Conservation (phyloP, 2,888 invertebrate species). For the Cheilosia vulpina region DNA sequence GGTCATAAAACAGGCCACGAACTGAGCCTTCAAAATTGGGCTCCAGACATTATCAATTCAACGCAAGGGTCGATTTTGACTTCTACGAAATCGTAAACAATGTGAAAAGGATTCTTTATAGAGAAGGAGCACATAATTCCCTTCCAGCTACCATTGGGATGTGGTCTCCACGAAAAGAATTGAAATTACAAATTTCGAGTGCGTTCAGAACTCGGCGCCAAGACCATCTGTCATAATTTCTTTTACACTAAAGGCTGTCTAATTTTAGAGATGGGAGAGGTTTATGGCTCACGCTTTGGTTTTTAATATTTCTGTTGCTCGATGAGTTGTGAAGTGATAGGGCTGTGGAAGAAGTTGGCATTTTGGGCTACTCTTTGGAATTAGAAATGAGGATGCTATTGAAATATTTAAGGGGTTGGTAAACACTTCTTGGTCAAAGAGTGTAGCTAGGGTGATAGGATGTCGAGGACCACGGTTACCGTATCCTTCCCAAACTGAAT, state of each 20-base stretch:
- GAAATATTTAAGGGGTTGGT: too few species aligned
- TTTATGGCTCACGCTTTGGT: constrained; percentile 9
- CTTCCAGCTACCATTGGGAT: constrained; percentile 22
- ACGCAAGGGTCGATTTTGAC: constrained; percentile 17
- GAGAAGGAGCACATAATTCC: constrained; percentile 2
- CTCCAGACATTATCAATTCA: constrained; percentile 38
- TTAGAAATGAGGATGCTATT: too few species aligned
- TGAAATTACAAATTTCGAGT: constrained; percentile 4
- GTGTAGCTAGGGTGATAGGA: too few species aligned
- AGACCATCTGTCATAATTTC: constrained; percentile 35
- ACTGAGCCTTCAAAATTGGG: constrained; percentile 3
- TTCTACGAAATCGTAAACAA: constrained; percentile 61
- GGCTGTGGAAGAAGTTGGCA: neutral
- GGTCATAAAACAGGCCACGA: constrained; percentile 12
- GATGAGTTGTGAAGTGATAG: neutral
- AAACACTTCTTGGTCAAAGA: too few species aligned
- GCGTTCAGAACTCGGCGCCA: constrained; percentile 6
- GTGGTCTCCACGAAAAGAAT: constrained; percentile 43
- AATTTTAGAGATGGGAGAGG: neutral
- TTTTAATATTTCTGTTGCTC: neutral
- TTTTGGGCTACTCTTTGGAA: neutral
- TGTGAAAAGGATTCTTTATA: neutral
- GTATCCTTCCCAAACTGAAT: too few species aligned
- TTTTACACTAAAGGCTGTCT: neutral
- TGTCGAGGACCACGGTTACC: too few species aligned